Conservation (phyloP, 1,140 invertebrate genomes). For the Drosophila nannoptera region DNA sequence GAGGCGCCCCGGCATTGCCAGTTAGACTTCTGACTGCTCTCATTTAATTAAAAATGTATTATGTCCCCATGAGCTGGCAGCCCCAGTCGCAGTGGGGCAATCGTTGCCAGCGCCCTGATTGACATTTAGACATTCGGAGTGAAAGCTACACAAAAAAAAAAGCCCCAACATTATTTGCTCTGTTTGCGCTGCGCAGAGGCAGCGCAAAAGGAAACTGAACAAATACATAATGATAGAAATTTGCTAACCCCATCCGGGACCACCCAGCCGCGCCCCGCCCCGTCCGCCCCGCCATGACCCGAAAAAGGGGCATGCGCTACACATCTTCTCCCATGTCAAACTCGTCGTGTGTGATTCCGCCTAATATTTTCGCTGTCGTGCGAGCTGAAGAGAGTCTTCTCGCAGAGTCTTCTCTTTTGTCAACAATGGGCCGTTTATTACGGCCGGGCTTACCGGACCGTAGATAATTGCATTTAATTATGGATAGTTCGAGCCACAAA, state of each 20-base stretch:
- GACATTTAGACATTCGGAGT: conserved; percentile 50
- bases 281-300: too few relatives aligned
- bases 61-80: conserved; percentile 33
- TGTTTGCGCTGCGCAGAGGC: conserved; percentile 20
- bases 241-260: conserved; percentile 16
- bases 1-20: not conserved
- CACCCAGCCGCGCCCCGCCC: too few relatives aligned
- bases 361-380: too few relatives aligned
- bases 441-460: too few relatives aligned
- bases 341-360: too few relatives aligned
- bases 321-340: too few relatives aligned
- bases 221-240: conserved; percentile 56
- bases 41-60: conserved; percentile 58
- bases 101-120: conserved; percentile 26
- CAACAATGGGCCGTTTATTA: too few relatives aligned
- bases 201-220: conserved; percentile 35
- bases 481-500: too few relatives aligned
- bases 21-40: conserved; percentile 43
- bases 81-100: not conserved
- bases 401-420: too few relatives aligned
- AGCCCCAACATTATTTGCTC: conserved; percentile 43
- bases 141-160: conserved; percentile 28
- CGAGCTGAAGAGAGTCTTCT: too few relatives aligned
- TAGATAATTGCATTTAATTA: too few relatives aligned
- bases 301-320: too few relatives aligned